A percentile compares a stretch with the other conserved stretches of the same genome.
phyloP scores from a whole-genome alignment of 2,888 invertebrate species.

The Hedychridium roseum region DNA sequence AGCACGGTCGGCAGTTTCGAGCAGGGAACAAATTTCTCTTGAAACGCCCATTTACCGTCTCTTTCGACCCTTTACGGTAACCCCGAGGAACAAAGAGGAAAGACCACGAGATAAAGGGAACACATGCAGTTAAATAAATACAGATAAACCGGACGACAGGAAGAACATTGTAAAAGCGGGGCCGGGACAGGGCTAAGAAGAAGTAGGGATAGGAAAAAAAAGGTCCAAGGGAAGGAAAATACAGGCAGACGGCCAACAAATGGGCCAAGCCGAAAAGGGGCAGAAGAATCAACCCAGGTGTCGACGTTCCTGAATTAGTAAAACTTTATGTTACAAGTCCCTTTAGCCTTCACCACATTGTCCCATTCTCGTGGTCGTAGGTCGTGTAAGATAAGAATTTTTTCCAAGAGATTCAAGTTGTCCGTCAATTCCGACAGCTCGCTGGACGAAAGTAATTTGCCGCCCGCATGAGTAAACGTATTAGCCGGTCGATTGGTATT shows the following conservation, averaged over 20 bases:
- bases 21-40: too few species aligned
- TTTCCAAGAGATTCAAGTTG: not conserved
- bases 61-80: too few species aligned
- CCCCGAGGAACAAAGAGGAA: slow-evolving; percentile 17
- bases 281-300: slow-evolving; percentile 53
- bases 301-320: slow-evolving; percentile 51
- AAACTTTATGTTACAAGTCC: too few species aligned
- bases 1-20: too few species aligned
- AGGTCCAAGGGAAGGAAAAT: not conserved
- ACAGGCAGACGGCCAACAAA: not conserved
- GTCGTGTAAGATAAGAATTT: not conserved
- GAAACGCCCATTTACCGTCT: too few species aligned
- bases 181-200: not conserved
- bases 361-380: too few species aligned
- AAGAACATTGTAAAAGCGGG: too few species aligned
- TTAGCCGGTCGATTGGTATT: slow-evolving; percentile 47
- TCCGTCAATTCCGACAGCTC: not conserved
- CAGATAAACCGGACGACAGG: too few species aligned
- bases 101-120: slow-evolving; percentile 3
- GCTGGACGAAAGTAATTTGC: slow-evolving; percentile 46
- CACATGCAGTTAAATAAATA: slow-evolving; percentile 10
- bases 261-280: slow-evolving; percentile 2
- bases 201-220: not conserved
- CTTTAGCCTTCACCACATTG: slow-evolving; percentile 47
- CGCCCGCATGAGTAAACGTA: slow-evolving; percentile 53